A percentile compares a stretch with the other conserved stretches of the same genome.
phyloP scores from a whole-genome alignment of 2,888 invertebrate species.

The Drosophila gaucha region DNA sequence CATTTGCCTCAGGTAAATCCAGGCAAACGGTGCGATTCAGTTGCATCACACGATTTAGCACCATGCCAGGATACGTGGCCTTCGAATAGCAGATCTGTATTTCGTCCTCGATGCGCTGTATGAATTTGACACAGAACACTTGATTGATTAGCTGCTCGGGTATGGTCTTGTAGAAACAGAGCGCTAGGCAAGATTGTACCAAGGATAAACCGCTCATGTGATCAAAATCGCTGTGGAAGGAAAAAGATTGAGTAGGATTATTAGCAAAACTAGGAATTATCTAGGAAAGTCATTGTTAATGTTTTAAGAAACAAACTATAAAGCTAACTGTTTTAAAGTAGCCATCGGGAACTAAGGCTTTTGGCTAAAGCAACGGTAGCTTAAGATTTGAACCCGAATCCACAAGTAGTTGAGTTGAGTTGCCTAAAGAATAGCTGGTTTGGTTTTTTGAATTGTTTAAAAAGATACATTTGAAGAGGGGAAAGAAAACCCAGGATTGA shows the following conservation, averaged over 20 bases:
- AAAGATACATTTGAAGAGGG: too few relatives aligned
- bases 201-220: slow-evolving; percentile 86
- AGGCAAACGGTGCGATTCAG: slow-evolving; percentile 88
- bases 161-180: slow-evolving; percentile 86
- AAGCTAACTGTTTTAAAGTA: too few relatives aligned
- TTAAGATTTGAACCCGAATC: too few relatives aligned
- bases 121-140: slow-evolving; percentile 87
- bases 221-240: slow-evolving; percentile 86
- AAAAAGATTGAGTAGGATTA: not conserved
- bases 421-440: too few relatives aligned
- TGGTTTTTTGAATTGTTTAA: too few relatives aligned
- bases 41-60: slow-evolving; percentile 87
- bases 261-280: not conserved
- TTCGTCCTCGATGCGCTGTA: slow-evolving; percentile 87
- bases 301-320: too few relatives aligned
- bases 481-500: too few relatives aligned
- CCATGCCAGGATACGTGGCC: slow-evolving; percentile 86
- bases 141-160: slow-evolving; percentile 86
- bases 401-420: too few relatives aligned
- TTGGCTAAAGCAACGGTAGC: too few relatives aligned
- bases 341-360: too few relatives aligned
- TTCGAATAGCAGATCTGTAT: slow-evolving; percentile 86
- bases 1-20: slow-evolving; percentile 87
- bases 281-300: too few relatives aligned
- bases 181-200: slow-evolving; percentile 86